Evolutionary conservation across 2,888 invertebrate genomes (phyloP), one percentile per base, ranked within the genome.

Genomic region (Erannis defoliaria): DNA sequence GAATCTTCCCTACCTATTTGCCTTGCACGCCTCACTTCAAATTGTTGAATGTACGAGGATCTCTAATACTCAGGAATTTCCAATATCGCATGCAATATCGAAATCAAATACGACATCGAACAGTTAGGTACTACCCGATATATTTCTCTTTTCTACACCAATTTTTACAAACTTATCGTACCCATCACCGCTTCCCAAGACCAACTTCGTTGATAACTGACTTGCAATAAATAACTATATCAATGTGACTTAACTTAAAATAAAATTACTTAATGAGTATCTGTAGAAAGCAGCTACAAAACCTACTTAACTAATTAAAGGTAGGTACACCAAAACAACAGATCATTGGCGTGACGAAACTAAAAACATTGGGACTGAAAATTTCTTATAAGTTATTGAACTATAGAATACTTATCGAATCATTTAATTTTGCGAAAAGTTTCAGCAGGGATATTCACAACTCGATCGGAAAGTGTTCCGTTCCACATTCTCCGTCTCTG

Each of bases 1-100:
- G 85, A 83, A 82, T 81, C 83, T 74, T 76, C 80, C 79, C 82
- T 67, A 80, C 71, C 71, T 88, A 84, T 89, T 88, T 88, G 86
- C 82, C 72, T 84, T 84, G 62, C 77, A 82, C 84, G 84, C 80
- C 64, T 84, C 86, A 78, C 46, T 61, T 61, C 43, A 62, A 56
- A 62, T 62, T 46, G 40, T 71, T 82, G 84, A 69, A 74, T 74
- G 76, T 68, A 71, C 81, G 80, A 76, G 71, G 72, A 70, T 61
- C 38, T 76, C 35, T 76, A 77, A 85, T 86, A 83, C 80, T 72
- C 71, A 33, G 55, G 64, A 75, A 76, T 76, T 70, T 74, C 55
- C 54, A 56, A 71, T 64, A 72, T 69, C 59, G 55, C 43, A 49
- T 16, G 35, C 29, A n/a, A 64, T 68, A 66, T 67, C 64, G 64